Evolutionary conservation across 2,888 invertebrate species (phyloP), one percentile per base, ranked within the genome.

Genomic region (Eilema caniola): DNA sequence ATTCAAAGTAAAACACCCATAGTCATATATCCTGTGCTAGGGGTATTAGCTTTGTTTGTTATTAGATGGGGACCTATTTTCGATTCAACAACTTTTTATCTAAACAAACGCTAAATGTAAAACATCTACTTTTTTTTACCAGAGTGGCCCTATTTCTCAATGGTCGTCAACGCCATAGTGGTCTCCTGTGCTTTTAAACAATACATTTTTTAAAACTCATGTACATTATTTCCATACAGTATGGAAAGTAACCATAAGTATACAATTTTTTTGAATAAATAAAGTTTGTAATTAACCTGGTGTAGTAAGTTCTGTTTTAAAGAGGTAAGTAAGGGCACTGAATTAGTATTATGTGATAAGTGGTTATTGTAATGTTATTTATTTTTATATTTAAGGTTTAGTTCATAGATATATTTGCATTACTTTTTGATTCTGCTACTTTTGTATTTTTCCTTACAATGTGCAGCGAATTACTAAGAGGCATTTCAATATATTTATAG

Each of bases 291-390:
- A 78, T 75, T 78, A 76, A 78, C 71, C 71, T 74, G 77, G 28
- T 28, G 28, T 53, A 47, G 25, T 71, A 62, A 68, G 67, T 69
- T 73, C 63, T 73, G 74, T 73, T 81, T 74, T 70, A 67, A 78
- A 65, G 62, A 71, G 71, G 64, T 74, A 77, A 63, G 64, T 74
- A 76, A 63, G 65, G 70, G 79, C 69, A 79, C 72, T 74, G 77
- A 77, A 72, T 76, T 79, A 76, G 87, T 87, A 88, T 86, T 87
- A 88, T 83, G 89, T 88, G 81, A 86, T 81, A 89, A 88, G 87
- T 90, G 88, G 89, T 90, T 90, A 84, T 90, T 89, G 87, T 88
- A 90, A 84, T 91, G 93, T 94, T 94, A 94, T 94, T 95, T 95
- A 95, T 94, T 95, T 90, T 89, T 89, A 85, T 85, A 82, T 83